Conservation (phyloP, 2,888 invertebrate species). For the Diaperis boleti region DNA sequence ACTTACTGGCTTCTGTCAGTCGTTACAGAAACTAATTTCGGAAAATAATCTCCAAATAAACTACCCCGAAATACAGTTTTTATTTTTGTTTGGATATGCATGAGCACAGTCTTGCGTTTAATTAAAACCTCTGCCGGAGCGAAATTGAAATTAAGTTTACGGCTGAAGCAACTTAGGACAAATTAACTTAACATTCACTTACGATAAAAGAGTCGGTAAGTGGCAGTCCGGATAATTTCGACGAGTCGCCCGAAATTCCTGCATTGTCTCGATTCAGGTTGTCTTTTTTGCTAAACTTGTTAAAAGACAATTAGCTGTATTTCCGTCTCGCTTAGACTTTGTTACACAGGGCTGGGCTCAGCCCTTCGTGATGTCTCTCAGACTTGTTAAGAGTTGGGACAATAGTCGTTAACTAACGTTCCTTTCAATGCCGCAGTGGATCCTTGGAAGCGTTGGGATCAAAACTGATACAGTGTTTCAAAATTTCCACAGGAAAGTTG, state of each 20-base stretch:
- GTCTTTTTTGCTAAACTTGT: not conserved
- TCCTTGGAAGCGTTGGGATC: too few species aligned
- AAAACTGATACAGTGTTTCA: too few species aligned
- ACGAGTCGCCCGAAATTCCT: conserved; percentile 9
- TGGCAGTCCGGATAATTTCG: not conserved
- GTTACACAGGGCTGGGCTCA: too few species aligned
- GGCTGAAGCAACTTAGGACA: conserved; percentile 38
- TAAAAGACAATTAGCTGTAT: too few species aligned
- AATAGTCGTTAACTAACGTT: too few species aligned
- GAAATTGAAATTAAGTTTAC: conserved; percentile 44
- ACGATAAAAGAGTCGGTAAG: conserved; percentile 26
- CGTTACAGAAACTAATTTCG: conserved; percentile 7
- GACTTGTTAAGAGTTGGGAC: too few species aligned
- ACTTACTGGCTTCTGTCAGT: not conserved
- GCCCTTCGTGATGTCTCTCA: too few species aligned
- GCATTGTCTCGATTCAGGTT: not conserved
- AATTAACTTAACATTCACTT: conserved; percentile 45
- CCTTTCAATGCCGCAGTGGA: too few species aligned
- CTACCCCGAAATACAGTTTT: too few species aligned
- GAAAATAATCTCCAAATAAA: conserved; percentile 31
- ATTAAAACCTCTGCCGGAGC: conserved; percentile 45
- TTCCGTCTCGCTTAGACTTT: too few species aligned
- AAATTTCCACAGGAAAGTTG: too few species aligned
- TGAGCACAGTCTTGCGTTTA: conserved; percentile 37
- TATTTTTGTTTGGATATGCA: conserved; percentile 38